A percentile compares a stretch with the other conserved stretches of the same genome.
Evolutionary conservation across 2,888 invertebrate species (phyloP).

Genomic region (Aplocera efformata): DNA sequence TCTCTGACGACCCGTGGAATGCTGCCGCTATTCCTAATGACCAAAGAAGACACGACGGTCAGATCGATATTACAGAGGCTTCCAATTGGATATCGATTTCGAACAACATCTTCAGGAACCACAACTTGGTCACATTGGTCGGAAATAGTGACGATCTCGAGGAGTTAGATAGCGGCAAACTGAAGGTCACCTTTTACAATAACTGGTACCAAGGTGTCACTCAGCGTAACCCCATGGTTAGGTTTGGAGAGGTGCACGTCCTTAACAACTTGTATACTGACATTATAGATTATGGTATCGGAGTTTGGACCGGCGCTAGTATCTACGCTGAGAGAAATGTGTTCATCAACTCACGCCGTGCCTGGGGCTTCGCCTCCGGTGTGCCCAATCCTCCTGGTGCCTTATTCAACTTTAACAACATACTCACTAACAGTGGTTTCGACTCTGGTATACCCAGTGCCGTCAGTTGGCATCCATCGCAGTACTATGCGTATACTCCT

Average conservation of each 20-base stretch:
- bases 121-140: constrained; percentile 17
- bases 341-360: constrained; percentile 15
- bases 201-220: constrained; percentile 22
- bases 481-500: constrained; percentile 2
- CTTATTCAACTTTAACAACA: constrained; percentile 10
- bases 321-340: constrained; percentile 20
- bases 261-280: constrained; percentile 26
- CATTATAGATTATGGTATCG: constrained; percentile 12
- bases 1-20: constrained; percentile 24
- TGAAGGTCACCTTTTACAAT: constrained; percentile 13
- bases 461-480: constrained; percentile 2
- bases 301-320: constrained; percentile 10
- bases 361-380: constrained; percentile 14
- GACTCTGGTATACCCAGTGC: constrained; percentile 4
- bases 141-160: constrained; percentile 18
- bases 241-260: constrained; percentile 22
- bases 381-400: constrained; percentile 3
- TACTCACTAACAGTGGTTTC: constrained; percentile 10
- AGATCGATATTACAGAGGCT: constrained; percentile 14
- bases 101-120: constrained; percentile 25
- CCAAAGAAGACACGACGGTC: constrained; percentile 23
- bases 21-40: background rate
- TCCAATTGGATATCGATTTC: constrained; percentile 18
- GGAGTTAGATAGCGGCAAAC: constrained; percentile 9
- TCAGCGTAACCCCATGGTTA: constrained; percentile 23